Evolutionary conservation across 2,888 invertebrate species (phyloP), one percentile per base, ranked within the genome.

Genomic region (Macrophya alboannulata): DNA sequence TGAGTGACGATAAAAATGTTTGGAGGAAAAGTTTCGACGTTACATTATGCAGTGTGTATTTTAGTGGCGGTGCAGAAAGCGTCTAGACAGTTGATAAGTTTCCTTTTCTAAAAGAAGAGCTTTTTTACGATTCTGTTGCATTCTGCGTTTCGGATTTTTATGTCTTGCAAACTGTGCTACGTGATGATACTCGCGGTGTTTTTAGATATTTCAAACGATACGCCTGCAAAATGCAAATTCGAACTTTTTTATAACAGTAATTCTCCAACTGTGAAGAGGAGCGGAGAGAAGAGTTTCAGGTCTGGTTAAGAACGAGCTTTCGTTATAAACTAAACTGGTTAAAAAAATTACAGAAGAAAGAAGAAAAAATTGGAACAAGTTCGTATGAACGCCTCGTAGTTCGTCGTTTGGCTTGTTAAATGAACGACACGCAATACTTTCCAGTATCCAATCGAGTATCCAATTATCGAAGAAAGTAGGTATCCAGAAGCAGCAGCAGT

Each of bases 391-490:
- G 40, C 71, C 40, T 71, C 15, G 10, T 40, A 31, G 31, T 71
- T 71, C n/a, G 21, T 74, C 10, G n/a, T 45, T 74, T 21, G 77
- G 37, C 51, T 77, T 37, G 51, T 77, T 77, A 77, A 77, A 31
- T n/a, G 37, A 77, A 51, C 37, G 48, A 51, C 77, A 15, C 59
- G 62, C 59, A 62, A 62, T 81, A 81, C 81, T 59, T 81, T 81
- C 62, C 25, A 81, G 4, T 81, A 2, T 62, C 37, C 77, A 81
- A 81, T 81, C 81, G 59, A 43, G 81, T 62, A 62, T 81, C 81
- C 81, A 81, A 81, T 81, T 81, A 81, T 81, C 62, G 81, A 81
- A 12, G 81, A 81, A 81, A 17, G 55, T 72, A 43, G 71, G 71
- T 79, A 76, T 25, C 76, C 6, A 25, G 15, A 5, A 15, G 31